phyloP scores from a whole-genome alignment of 2,888 invertebrate genomes.

The Masnerella sp. region DNA sequence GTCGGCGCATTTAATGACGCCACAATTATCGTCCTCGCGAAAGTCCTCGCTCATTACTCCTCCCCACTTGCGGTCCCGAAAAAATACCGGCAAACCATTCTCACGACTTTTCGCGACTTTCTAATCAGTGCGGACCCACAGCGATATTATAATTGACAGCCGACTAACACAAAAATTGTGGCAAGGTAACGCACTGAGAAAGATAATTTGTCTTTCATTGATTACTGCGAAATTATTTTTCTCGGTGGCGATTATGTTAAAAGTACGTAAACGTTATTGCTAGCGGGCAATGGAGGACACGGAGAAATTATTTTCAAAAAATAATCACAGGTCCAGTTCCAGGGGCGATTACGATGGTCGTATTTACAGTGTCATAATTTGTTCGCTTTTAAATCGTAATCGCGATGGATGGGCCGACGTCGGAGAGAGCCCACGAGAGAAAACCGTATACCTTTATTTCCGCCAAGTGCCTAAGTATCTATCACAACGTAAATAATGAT shows the following conservation, averaged over 20 bases:
- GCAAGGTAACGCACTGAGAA: too few species aligned
- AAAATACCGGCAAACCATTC: not conserved
- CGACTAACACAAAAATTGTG: too few species aligned
- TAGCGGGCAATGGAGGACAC: constrained; percentile 17
- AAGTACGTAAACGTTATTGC: constrained; percentile 31
- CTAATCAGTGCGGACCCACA: not conserved
- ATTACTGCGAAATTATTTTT: too few species aligned
- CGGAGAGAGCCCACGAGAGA: constrained; percentile 25
- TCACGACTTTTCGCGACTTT: constrained; percentile 2
- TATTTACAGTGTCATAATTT: constrained; percentile 64
- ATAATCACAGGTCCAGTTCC: constrained; percentile 1
- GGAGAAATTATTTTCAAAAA: constrained; percentile 23
- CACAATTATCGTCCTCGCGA: constrained; percentile 49
- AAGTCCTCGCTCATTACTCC: constrained; percentile 6
- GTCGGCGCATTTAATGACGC: constrained; percentile 49
- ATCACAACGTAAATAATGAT: constrained; percentile 73
- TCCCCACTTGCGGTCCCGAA: not conserved
- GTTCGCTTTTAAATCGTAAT: constrained; percentile 34
- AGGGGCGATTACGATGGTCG: constrained; percentile 49
- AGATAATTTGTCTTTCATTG: too few species aligned
- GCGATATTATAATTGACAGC: too few species aligned
- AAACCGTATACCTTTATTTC: constrained; percentile 50
- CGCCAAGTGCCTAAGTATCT: constrained; percentile 65
- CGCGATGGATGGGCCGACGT: constrained; percentile 12
- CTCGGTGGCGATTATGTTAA: too few species aligned